phyloP scores from a whole-genome alignment of 2,113 vertebrate species.

The Dryoscopus gambensis region DNA sequence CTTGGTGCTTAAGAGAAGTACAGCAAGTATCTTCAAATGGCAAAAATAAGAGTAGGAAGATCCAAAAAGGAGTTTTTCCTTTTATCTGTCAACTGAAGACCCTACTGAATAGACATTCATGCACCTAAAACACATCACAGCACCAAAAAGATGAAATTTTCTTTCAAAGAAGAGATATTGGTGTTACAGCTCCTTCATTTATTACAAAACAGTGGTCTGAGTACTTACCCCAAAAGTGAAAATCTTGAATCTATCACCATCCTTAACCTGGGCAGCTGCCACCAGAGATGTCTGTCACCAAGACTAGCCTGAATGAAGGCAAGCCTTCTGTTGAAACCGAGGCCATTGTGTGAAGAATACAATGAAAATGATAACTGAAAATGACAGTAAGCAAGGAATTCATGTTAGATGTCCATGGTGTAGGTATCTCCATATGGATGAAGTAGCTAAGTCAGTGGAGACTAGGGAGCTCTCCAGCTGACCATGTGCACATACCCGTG shows the following conservation, averaged over 20 bases:
- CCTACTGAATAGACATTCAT: background rate
- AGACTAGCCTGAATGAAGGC: background rate
- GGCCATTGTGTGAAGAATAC: background rate
- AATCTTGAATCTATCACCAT: background rate
- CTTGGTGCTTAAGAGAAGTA: background rate
- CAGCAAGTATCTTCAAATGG: background rate
- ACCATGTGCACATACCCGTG: rapidly evolving
- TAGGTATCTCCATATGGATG: background rate
- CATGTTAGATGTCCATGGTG: background rate
- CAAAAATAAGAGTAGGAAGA: background rate
- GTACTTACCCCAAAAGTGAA: background rate
- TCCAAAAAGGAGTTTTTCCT: background rate
- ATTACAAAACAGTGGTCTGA: background rate
- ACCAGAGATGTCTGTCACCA: background rate
- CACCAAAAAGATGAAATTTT: background rate
- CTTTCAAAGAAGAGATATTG: background rate
- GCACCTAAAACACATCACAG: background rate
- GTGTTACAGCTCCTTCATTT: background rate
- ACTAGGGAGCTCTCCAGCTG: background rate
- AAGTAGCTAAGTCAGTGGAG: background rate
- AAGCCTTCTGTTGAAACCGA: background rate
- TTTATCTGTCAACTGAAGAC: background rate
- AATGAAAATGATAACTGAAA: background rate
- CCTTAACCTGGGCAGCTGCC: background rate
- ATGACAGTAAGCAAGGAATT: background rate